phyloP scores from a whole-genome alignment of 2,113 vertebrate species.

The Sapajus apella region DNA sequence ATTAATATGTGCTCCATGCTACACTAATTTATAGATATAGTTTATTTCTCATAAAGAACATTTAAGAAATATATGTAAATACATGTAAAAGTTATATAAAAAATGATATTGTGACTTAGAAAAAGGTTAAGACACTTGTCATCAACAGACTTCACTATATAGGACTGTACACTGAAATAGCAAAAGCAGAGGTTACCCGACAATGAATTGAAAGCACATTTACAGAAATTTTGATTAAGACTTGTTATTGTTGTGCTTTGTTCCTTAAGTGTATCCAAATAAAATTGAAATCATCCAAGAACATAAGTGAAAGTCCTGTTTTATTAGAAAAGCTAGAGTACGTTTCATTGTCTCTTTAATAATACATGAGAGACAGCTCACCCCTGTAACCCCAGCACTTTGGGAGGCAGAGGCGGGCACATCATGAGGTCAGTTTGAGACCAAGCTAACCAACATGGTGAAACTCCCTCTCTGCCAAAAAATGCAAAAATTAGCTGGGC shows the following conservation, averaged over 20 bases:
- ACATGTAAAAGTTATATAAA: background rate
- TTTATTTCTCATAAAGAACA: background rate
- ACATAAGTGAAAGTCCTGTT: background rate
- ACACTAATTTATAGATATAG: background rate
- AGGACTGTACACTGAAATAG: background rate
- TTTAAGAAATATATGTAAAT: background rate
- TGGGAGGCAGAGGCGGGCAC: too few relatives aligned
- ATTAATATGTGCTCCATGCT: background rate
- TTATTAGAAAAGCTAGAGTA: background rate
- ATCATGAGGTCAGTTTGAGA: too few relatives aligned
- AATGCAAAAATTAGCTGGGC: too few relatives aligned
- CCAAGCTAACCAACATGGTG: too few relatives aligned
- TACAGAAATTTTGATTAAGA: background rate
- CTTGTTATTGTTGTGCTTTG: background rate
- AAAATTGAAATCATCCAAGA: background rate
- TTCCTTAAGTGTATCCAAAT: background rate
- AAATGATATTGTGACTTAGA: background rate
- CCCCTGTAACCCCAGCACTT: too few relatives aligned
- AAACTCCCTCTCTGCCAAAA: too few relatives aligned
- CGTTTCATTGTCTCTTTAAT: background rate
- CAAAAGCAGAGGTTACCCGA: background rate
- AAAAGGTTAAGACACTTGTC: background rate
- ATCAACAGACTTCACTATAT: background rate
- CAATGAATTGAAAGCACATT: background rate
- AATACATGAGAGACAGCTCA: background rate